A percentile compares a stretch with the other conserved stretches of the same genome.
Conservation (phyloP, 1,140 invertebrate species). For the Pogonus chalceus region DNA sequence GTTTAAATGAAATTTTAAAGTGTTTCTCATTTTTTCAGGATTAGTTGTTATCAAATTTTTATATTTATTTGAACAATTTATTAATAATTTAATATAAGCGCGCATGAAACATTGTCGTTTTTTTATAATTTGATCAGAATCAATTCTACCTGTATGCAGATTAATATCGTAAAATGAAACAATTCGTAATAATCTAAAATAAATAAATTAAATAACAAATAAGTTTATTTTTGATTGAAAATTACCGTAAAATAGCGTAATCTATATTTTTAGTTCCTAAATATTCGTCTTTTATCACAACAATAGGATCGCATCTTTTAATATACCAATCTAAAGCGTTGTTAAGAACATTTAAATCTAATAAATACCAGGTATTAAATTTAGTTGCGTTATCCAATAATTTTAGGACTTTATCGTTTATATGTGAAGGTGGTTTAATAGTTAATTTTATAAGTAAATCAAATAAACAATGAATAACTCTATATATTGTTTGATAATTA, state of each 20-base stretch:
- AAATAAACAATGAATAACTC: conserved; percentile 47
- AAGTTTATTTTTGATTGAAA: background rate
- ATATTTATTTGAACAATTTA: conserved; percentile 25
- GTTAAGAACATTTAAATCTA: conserved; percentile 56
- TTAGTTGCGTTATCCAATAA: conserved; percentile 49
- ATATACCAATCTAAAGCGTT: conserved; percentile 67
- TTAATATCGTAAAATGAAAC: conserved; percentile 24
- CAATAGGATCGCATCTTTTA: conserved; percentile 61
- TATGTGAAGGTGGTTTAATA: conserved; percentile 57
- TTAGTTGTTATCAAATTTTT: conserved; percentile 22
- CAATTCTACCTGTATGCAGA: background rate
- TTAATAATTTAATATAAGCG: conserved; percentile 27
- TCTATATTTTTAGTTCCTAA: conserved; percentile 30
- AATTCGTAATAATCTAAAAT: conserved; percentile 27
- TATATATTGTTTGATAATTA: conserved; percentile 31
- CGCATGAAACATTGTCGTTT: conserved; percentile 31
- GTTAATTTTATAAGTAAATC: conserved; percentile 57
- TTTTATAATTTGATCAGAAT: background rate
- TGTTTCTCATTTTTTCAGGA: conserved; percentile 19
- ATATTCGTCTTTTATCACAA: conserved; percentile 45
- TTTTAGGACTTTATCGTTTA: conserved; percentile 29
- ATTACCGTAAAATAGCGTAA: conserved; percentile 35
- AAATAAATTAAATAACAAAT: background rate
- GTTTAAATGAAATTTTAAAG: conserved; percentile 23
- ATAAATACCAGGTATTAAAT: conserved; percentile 56